Evolutionary conservation across 2,888 invertebrate species (phyloP), one percentile per base, ranked within the genome.

Genomic region (Maniola hyperantus): DNA sequence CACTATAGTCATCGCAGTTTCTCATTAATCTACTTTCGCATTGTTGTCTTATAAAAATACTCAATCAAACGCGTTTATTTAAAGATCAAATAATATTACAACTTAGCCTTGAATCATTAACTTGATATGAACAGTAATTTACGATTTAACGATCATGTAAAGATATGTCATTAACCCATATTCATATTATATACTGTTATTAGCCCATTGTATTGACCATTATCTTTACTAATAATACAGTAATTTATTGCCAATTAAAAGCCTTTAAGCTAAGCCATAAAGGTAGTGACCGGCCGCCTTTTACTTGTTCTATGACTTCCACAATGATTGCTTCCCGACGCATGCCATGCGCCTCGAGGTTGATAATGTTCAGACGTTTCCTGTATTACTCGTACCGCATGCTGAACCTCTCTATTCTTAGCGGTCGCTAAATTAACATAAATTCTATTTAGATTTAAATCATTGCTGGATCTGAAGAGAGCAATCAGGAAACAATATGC

Each of bases 271-370:
- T 74, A 79, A 63, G 39, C 18, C 54, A 63, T 55, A 46, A 34
- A 63, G 34, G 81, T 84, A 83, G 78, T 63, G 64, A 58, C 81
- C 83, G 85, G 85, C 88, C 88, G 88, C 87, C 89, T 85, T 88
- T 88, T 87, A 83, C 89, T 86, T 89, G 88, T 89, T 84, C 83
- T 84, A 80, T 83, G 82, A 77, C 82, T 82, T 79, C 79, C 79
- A 83, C 83, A 83, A 80, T 82, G 83, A 88, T 88, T 88, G 87
- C 85, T 87, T 85, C 82, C 84, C 87, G 83, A 84, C 84, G 83
- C 84, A 85, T 82, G 83, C 84, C 82, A 80, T 82, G 75, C 78
- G 89, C 91, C 90, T 83, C 81, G 77, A 88, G 91, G 85, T 83
- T 80, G 82, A 84, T 87, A 84, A 83, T 76, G 83, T 82, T 83